These are phyloP conservation scores for Cygnus buccinator DNA, from an alignment of 2,113 vertebrate genomes.

Conservation along the genomic window DNA sequence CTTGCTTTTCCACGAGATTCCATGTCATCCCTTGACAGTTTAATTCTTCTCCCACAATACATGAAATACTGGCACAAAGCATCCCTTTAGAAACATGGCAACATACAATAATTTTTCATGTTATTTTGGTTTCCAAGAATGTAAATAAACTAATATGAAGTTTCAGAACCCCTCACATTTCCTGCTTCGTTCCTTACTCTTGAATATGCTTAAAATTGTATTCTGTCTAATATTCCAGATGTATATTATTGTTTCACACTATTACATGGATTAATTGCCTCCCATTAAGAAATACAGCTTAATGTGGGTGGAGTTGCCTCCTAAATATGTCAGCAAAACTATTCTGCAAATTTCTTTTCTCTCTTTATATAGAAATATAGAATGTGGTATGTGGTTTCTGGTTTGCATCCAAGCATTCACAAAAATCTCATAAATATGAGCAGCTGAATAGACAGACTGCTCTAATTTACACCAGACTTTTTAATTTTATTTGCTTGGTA, in stretches of 20 bases:
- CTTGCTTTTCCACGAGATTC: neutral
- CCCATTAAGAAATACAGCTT: constrained; percentile 1
- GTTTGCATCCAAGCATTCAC: constrained; percentile 49
- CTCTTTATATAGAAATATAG: constrained; percentile 47
- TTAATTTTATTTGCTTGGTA: constrained; percentile 52
- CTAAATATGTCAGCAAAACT: constrained; percentile 38
- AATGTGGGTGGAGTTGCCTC: constrained; percentile 33
- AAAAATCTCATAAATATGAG: constrained; percentile 62
- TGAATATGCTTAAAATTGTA: neutral
- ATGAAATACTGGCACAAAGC: neutral
- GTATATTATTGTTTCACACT: neutral
- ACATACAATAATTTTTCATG: neutral
- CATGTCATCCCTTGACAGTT: neutral
- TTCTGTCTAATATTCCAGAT: neutral
- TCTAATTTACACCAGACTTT: constrained; percentile 61
- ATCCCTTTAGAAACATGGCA: neutral
- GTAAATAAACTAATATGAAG: neutral
- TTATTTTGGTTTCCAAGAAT: neutral
- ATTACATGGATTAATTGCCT: constrained; percentile 2
- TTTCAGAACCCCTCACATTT: neutral
- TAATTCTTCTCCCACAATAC: neutral
- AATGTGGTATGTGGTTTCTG: constrained; percentile 53
- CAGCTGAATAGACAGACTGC: constrained; percentile 68
- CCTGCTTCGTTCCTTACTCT: neutral
- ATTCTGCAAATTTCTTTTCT: constrained; percentile 41